Evolutionary conservation across 2,888 invertebrate species (phyloP), one percentile per base, ranked within the genome.

Genomic region (Drosophila fulvimacula): DNA sequence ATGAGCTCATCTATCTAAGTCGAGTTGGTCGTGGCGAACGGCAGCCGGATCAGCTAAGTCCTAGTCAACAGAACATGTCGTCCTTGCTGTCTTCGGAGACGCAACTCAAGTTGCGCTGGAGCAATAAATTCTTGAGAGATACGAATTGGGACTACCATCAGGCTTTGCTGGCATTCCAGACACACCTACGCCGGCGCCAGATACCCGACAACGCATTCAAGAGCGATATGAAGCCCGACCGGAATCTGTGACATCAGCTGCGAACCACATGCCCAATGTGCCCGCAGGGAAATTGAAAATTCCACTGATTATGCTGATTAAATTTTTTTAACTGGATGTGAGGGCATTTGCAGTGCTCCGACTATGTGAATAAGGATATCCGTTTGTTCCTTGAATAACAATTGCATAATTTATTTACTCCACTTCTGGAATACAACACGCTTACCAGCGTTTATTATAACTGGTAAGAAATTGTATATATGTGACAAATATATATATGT

Each of bases 281-380:
- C 38, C 71, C 68, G 46, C 67, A 36, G 69, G 81, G 69, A 76
- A 79, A 79, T 73, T 69, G 77, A 81, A 76, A 80, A 81, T 79
- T 75, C 77, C 69, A 60, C 75, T 82, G 88, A 84, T 87, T 88
- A 84, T 73, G 80, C 76, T 88, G 82, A 87, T 87, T 84, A 87
- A 73, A 77, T 69, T 81, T 79, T 77, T 76, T 84, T 69, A 81
- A 84, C 73, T 81, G 74, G 15, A 32, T 27, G 57, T 36, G 1
- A 76, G 74, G 30, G 75, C 61, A 68, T 21, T 0, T 15, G 17
- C 24, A 6, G 69, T 64, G 46, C 42, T n/a, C 6, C 0, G 27
- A 39, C 46, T 42, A 41, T 32, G 48, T 27, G 10, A 38, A 41
- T n/a, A 5, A 21, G 39, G n/a, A n/a, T 11, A 15, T 27, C 10